These are phyloP conservation scores for Salarias fasciatus DNA, from an alignment of 2,797 vertebrate species.

Conservation along the genomic window DNA sequence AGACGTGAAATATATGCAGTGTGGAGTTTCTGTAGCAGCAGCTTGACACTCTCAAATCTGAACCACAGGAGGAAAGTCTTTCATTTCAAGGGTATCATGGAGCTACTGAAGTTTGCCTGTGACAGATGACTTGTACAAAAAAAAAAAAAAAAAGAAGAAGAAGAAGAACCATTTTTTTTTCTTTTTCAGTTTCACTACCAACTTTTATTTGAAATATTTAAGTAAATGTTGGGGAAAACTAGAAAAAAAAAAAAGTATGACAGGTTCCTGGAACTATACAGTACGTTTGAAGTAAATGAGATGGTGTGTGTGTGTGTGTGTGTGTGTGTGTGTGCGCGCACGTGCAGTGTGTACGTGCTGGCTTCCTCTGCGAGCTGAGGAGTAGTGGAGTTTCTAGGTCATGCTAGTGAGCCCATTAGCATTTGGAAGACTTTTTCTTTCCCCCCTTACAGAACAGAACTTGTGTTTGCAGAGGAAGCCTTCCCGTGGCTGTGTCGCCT, in stretches of 20 bases:
- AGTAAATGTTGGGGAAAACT: background rate
- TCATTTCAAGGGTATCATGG: background rate
- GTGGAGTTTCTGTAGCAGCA: background rate
- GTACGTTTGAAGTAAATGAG: slow-evolving; percentile 42
- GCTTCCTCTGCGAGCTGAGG: slow-evolving; percentile 29
- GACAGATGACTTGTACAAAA: background rate
- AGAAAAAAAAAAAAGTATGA: slow-evolving; percentile 17
- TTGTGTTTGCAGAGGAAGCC: slow-evolving; percentile 69
- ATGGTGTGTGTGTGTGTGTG: slow-evolving; percentile 19
- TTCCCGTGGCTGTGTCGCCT: slow-evolving; percentile 68
- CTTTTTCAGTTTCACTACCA: slow-evolving; percentile 8
- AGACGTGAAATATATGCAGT: slow-evolving; percentile 2
- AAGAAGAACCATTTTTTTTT: slow-evolving; percentile 1
- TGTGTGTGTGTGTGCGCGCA: too few species aligned
- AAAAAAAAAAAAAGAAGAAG: too few species aligned
- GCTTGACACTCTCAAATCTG: slow-evolving; percentile 5
- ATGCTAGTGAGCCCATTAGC: slow-evolving; percentile 71
- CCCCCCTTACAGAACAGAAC: slow-evolving; percentile 53
- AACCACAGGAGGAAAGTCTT: background rate
- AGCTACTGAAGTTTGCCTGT: background rate
- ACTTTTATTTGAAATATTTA: slow-evolving; percentile 13
- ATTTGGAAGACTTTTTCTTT: slow-evolving; percentile 44
- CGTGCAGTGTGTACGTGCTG: too few species aligned
- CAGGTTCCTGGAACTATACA: slow-evolving; percentile 36
- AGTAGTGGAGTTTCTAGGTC: slow-evolving; percentile 72